Percentiles rank a stretch among this genome's conserved stretches.
phyloP scores from a whole-genome alignment of 2,113 vertebrate species.

The Stercorarius parasiticus region DNA sequence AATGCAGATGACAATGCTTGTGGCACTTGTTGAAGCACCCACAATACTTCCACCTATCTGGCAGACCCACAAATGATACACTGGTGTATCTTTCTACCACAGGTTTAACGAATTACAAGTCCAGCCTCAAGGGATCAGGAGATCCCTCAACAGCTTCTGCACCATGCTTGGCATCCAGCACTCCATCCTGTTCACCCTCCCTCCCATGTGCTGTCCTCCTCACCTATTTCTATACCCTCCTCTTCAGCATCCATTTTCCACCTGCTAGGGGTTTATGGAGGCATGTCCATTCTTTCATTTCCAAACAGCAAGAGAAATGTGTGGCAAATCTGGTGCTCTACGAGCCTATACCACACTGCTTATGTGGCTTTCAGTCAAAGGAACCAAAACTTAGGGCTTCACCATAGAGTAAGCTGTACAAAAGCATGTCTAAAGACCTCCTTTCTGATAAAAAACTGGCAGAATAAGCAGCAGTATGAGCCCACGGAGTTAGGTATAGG shows the following conservation, averaged over 20 bases:
- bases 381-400: background rate
- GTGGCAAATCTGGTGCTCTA: background rate
- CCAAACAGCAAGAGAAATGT: background rate
- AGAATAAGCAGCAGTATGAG: background rate
- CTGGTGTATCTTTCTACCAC: background rate
- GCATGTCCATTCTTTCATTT: background rate
- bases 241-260: background rate
- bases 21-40: background rate
- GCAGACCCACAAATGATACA: background rate
- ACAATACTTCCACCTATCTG: background rate
- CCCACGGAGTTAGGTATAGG: background rate
- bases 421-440: background rate
- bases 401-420: background rate
- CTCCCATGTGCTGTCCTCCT: background rate
- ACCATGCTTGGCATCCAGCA: background rate
- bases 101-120: background rate
- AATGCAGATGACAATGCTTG: background rate
- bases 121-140: background rate
- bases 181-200: background rate
- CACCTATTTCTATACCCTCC: background rate
- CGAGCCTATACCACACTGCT: accelerated
- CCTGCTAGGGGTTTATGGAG: background rate
- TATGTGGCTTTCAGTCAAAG: background rate
- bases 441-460: background rate
- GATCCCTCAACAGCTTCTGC: background rate